phyloP scores from a whole-genome alignment of 2,113 vertebrate species.

The Pagrus major region DNA sequence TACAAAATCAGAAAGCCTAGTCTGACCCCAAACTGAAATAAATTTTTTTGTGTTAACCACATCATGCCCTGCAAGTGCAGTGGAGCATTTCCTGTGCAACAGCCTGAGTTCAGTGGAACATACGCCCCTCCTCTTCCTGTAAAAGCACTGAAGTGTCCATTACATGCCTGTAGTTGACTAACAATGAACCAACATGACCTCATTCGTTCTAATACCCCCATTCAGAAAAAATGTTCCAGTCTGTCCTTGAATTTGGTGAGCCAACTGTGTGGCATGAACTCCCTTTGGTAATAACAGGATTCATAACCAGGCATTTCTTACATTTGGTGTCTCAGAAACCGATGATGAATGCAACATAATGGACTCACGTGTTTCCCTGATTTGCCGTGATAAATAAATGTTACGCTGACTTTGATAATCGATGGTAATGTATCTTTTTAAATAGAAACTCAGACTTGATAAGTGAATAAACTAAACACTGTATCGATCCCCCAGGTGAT shows the following conservation, averaged over 20 bases:
- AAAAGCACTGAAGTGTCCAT: not conserved
- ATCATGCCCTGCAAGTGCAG: not conserved
- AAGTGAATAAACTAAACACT: not conserved
- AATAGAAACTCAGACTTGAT: not conserved
- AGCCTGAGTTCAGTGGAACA: conserved; percentile 4
- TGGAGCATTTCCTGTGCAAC: conserved; percentile 13
- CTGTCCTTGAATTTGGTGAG: not conserved
- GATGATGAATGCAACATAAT: not conserved
- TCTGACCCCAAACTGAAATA: not conserved
- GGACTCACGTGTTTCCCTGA: not conserved
- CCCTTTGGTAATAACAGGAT: conserved; percentile 6
- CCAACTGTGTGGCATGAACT: not conserved
- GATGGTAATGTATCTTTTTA: not conserved
- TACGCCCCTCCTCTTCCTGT: conserved; percentile 35
- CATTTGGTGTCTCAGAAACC: not conserved
- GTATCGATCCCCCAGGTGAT: conserved; percentile 86
- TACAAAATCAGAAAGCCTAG: not conserved
- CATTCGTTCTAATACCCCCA: conserved; percentile 10
- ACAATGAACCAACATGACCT: conserved; percentile 36
- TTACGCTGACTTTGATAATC: no score
- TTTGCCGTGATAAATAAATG: not conserved
- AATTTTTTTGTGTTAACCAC: not conserved
- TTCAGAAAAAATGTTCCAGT: conserved; percentile 21
- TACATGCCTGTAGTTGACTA: conserved; percentile 28
- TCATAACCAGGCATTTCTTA: not conserved